Percentiles rank a stretch among this genome's conserved stretches.
phyloP scores from a whole-genome alignment of 2,888 invertebrate species.

The Polyploca ridens region DNA sequence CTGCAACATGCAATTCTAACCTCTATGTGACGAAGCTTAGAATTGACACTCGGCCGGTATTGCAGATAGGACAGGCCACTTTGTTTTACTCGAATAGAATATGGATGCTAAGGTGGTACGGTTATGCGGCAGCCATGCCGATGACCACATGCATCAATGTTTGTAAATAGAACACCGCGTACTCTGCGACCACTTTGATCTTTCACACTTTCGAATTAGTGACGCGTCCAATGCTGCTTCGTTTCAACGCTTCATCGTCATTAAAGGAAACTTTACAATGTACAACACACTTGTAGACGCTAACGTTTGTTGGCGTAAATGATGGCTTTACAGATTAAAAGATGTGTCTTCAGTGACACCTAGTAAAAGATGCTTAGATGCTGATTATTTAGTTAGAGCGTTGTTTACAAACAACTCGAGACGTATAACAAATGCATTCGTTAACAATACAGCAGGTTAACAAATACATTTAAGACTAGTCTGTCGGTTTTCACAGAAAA shows the following conservation, averaged over 20 bases:
- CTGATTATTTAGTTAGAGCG: conserved; percentile 45
- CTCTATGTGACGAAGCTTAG: conserved; percentile 47
- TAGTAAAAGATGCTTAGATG: conserved; percentile 53
- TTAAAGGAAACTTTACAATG: conserved; percentile 43
- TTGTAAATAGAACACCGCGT: conserved; percentile 80
- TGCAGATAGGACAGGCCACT: conserved; percentile 45
- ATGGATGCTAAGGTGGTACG: conserved; percentile 75
- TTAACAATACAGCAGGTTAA: conserved; percentile 24
- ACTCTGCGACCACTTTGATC: conserved; percentile 62
- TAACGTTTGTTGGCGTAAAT: conserved; percentile 30
- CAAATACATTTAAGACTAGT: conserved; percentile 36
- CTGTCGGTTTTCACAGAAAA: conserved; percentile 59
- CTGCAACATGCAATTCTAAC: conserved; percentile 44
- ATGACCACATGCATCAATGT: conserved; percentile 84
- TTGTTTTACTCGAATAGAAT: conserved; percentile 67
- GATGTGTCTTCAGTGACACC: conserved; percentile 62
- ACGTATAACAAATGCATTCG: conserved; percentile 16
- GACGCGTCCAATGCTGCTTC: conserved; percentile 55
- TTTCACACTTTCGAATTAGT: conserved; percentile 49
- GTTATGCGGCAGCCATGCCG: conserved; percentile 81
- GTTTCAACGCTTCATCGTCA: conserved; percentile 37
- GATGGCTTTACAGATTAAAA: conserved; percentile 36
- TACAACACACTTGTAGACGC: conserved; percentile 37
- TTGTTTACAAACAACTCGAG: conserved; percentile 75
- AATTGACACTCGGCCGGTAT: conserved; percentile 43